phyloP scores from a whole-genome alignment of 2,113 vertebrate genomes.

The Bubalus kerabau region DNA sequence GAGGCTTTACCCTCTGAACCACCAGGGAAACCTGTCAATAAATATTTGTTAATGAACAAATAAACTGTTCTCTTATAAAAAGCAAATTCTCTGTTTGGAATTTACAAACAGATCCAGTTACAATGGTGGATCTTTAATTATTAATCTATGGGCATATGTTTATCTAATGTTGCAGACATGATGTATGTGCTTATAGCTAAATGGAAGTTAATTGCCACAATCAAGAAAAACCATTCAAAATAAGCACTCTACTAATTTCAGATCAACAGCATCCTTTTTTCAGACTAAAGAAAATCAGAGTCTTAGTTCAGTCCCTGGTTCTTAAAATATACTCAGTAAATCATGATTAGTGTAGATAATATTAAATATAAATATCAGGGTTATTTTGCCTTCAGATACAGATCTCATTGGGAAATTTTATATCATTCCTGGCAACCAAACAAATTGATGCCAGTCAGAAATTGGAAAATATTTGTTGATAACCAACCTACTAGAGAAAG shows the following conservation, averaged over 20 bases:
- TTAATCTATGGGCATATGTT: neutral
- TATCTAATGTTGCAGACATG: neutral
- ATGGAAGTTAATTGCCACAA: neutral
- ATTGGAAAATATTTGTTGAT: slow-evolving; percentile 17
- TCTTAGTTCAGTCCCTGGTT: neutral
- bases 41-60: neutral
- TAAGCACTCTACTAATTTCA: neutral
- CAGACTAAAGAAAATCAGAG: neutral
- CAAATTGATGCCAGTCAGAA: neutral
- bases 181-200: neutral
- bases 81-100: neutral
- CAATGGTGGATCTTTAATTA: neutral
- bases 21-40: neutral
- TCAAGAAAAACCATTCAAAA: neutral
- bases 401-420: neutral
- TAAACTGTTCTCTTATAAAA: neutral
- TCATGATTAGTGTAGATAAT: neutral
- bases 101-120: neutral
- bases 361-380: neutral
- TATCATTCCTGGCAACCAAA: neutral
- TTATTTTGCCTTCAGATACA: neutral
- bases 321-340: neutral
- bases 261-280: neutral
- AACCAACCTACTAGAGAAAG: slow-evolving; percentile 11
- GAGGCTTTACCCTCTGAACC: neutral